Percentiles rank a stretch among this genome's conserved stretches.
phyloP scores from a whole-genome alignment of 2,888 invertebrate genomes.

The Ephialtes manifestator region DNA sequence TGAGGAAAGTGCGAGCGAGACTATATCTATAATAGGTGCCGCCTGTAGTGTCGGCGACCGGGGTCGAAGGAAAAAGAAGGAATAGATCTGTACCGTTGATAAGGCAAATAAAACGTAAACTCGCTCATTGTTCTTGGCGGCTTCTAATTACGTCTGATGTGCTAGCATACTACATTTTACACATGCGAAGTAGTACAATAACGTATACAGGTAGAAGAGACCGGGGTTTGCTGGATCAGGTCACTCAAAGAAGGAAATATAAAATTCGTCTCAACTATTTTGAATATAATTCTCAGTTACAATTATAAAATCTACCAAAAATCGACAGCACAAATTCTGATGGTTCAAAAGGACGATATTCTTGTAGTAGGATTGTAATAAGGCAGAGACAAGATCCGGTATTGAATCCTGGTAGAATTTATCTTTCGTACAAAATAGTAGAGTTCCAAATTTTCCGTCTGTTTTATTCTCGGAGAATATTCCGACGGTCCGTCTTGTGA shows the following conservation, averaged over 20 bases:
- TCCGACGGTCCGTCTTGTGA: too few species aligned
- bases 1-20: constrained; percentile 16
- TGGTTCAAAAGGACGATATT: too few species aligned
- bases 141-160: constrained; percentile 81
- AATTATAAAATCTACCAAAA: not conserved
- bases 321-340: not conserved
- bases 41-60: constrained; percentile 47
- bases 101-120: constrained; percentile 84
- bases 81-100: constrained; percentile 80
- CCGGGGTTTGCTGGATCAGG: constrained; percentile 7
- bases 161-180: constrained; percentile 12
- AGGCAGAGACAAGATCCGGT: too few species aligned
- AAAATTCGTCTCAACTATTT: too few species aligned
- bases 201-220: not conserved
- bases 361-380: too few species aligned
- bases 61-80: constrained; percentile 58
- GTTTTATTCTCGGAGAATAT: too few species aligned
- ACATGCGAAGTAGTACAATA: constrained; percentile 5
- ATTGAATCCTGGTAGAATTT: too few species aligned
- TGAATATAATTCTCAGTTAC: not conserved
- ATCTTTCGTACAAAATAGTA: too few species aligned
- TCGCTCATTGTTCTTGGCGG: constrained; percentile 83
- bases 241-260: not conserved
- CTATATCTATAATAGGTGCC: constrained; percentile 32
- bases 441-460: too few species aligned